Evolutionary conservation across 2,888 invertebrate species (phyloP).

Genomic region (Plemyria rubiginata): DNA sequence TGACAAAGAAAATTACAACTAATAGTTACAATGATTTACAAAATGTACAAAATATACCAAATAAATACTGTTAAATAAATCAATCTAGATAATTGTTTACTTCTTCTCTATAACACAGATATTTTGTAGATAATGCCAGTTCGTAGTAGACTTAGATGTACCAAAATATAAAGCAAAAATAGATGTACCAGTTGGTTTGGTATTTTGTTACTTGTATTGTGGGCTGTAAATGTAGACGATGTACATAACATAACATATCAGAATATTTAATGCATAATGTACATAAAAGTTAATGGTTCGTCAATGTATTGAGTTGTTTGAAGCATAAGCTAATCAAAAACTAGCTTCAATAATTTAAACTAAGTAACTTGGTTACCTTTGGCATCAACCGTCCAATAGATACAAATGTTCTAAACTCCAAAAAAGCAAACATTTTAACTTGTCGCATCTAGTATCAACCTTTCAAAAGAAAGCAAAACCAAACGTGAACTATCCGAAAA

Average conservation of each 20-base stretch:
- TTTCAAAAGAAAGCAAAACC: constrained; percentile 60
- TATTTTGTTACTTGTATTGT: too few relatives aligned
- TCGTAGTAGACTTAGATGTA: too few relatives aligned
- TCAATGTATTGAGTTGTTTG: background rate
- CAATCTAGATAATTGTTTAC: too few relatives aligned
- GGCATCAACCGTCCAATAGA: constrained; percentile 20
- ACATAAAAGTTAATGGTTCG: background rate
- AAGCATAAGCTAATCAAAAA: background rate
- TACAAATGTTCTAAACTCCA: constrained; percentile 21
- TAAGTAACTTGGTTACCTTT: constrained; percentile 21
- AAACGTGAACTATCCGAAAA: constrained; percentile 61
- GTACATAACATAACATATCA: background rate
- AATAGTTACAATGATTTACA: too few relatives aligned
- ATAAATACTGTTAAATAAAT: too few relatives aligned
- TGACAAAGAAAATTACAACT: too few relatives aligned
- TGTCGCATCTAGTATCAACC: constrained; percentile 56
- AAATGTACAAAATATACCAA: too few relatives aligned
- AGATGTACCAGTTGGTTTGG: too few relatives aligned
- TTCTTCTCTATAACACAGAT: too few relatives aligned
- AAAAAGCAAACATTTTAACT: constrained; percentile 38
- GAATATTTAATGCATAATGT: background rate
- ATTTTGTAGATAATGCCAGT: too few relatives aligned
- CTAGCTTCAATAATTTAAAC: background rate
- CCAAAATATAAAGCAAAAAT: too few relatives aligned
- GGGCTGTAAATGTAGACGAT: background rate